Conservation (phyloP, 2,888 invertebrate species). For the Tuberolachnus salignus region DNA sequence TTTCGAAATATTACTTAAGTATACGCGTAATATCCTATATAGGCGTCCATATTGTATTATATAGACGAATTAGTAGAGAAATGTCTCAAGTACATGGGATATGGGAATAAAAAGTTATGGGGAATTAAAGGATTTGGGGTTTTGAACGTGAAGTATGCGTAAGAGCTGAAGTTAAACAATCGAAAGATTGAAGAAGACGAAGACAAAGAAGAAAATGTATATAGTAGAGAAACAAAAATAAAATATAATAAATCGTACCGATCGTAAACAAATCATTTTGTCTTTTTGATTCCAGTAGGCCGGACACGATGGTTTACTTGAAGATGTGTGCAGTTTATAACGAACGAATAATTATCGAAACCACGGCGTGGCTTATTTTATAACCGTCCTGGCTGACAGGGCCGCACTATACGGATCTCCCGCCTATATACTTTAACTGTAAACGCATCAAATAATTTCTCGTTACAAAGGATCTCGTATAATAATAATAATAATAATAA, state of each 20-base stretch:
- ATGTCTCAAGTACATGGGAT: no score
- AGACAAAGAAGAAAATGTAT: no score
- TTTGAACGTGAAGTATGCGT: no score
- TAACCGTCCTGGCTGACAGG: not conserved
- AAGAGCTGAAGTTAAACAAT: no score
- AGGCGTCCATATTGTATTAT: no score
- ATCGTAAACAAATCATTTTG: constrained; percentile 30
- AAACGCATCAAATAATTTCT: not conserved
- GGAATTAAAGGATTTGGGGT: no score
- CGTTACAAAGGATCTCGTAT: not conserved
- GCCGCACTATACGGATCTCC: not conserved
- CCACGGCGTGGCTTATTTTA: not conserved
- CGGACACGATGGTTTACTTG: not conserved
- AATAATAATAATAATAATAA: constrained; percentile 15
- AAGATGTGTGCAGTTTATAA: not conserved
- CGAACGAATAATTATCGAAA: not conserved
- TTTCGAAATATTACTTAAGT: no score
- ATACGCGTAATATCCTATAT: no score
- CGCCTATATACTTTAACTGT: constrained; percentile 20
- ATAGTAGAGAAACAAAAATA: no score
- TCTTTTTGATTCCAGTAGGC: not conserved
- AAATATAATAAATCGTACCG: constrained; percentile 23
- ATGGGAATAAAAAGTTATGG: no score
- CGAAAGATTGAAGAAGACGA: no score
- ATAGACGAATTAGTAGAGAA: no score